Percentiles rank a stretch among this genome's conserved stretches.
Evolutionary conservation across 2,888 invertebrate genomes (phyloP).

Genomic region (Tenthredo scrophulariae): DNA sequence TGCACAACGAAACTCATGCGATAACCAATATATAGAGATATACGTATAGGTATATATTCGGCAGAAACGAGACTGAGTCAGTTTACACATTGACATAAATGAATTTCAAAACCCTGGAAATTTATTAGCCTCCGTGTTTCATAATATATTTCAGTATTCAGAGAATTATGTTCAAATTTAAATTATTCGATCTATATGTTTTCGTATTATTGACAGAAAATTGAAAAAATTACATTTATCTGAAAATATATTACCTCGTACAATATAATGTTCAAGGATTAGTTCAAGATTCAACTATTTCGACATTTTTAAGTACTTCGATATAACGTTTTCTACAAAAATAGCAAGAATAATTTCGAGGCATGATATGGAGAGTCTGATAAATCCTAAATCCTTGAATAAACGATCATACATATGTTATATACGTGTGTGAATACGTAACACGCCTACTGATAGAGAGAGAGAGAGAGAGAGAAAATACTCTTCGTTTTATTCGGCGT

Average conservation of each 20-base stretch:
- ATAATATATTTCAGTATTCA: too few relatives aligned
- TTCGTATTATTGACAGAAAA: background rate
- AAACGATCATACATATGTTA: background rate
- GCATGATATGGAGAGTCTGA: background rate
- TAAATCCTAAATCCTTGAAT: background rate
- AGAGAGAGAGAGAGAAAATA: background rate
- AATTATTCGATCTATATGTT: background rate
- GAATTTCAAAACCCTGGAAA: too few relatives aligned
- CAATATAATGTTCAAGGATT: background rate
- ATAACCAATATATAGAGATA: background rate
- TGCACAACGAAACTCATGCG: background rate
- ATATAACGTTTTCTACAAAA: background rate
- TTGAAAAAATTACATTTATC: background rate
- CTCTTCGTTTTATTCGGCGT: background rate
- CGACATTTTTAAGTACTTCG: background rate
- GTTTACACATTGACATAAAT: too few relatives aligned
- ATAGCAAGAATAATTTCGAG: background rate
- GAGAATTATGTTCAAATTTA: too few relatives aligned
- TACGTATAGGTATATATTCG: too few relatives aligned
- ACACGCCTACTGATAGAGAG: too few relatives aligned
- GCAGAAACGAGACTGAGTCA: too few relatives aligned
- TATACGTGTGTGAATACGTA: too few relatives aligned
- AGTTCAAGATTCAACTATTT: background rate
- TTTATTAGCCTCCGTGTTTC: too few relatives aligned
- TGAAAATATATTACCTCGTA: background rate